Evolutionary conservation across 2,113 vertebrate species (phyloP), one percentile per base, ranked within the genome.

Genomic region (Enhydra lutris): DNA sequence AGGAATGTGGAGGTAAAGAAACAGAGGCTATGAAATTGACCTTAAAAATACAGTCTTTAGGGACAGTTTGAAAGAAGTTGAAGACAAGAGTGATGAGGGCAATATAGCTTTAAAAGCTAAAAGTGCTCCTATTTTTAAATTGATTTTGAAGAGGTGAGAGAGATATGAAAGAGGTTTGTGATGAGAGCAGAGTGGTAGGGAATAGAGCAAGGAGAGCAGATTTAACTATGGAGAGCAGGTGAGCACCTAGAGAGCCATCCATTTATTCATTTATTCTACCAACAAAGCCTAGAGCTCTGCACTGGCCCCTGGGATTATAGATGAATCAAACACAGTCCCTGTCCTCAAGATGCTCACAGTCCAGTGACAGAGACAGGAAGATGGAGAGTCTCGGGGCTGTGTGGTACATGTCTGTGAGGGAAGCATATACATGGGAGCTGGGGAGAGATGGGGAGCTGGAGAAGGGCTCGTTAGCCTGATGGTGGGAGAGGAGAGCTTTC

Each of bases 91-190:
- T 57, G 59, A n/a, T 89, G 85, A 95, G 39, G 20, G 31, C 29
- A n/a, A 52, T 78, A 80, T 57, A 88, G 69, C 71, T 95, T 95
- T 95, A 81, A 76, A 95, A 92, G 55, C 92, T 90, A 80, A 92
- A 96, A 85, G 50, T 93, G 13, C n/a, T 94, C 17, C 76, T 94
- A 24, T 73, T 89, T 97, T 94, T 78, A 80, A 91, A 97, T 67
- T 88, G 90, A 85, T 85, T 92, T 89, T 94, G 82, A 97, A 94
- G 59, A 95, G 23, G 74, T 83, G 20, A 65, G 39, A 69, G 8
- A 61, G 47, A 81, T 52, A 55, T 47, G 31, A 80, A 36, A 74
- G 50, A 97, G 52, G 76, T 93, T 95, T 91, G 23, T 85, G 23
- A 65, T 73, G 36, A 93, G 73, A 89, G 61, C 7, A 34, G 36